phyloP scores from a whole-genome alignment of 2,797 vertebrate species.

The Alectoris magna region DNA sequence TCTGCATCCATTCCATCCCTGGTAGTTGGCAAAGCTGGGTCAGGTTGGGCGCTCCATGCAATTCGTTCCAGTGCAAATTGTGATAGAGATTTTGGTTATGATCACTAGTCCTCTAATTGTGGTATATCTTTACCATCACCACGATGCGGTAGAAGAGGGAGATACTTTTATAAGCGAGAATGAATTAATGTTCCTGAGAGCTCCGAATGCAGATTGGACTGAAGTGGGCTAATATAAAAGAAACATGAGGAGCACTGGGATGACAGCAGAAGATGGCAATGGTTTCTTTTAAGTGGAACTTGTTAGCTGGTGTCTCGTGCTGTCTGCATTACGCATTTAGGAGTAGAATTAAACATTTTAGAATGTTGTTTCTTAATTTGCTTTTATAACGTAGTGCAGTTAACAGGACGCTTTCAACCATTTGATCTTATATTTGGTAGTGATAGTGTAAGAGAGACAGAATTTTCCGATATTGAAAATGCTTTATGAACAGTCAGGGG shows the following conservation, averaged over 20 bases:
- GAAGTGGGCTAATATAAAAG: constrained; percentile 35
- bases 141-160: not conserved
- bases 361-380: constrained; percentile 6
- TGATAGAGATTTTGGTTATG: not conserved
- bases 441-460: not conserved
- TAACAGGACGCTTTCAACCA: not conserved
- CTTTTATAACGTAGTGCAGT: not conserved
- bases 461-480: not conserved
- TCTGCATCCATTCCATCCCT: not conserved
- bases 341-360: not conserved
- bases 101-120: not conserved
- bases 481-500: not conserved
- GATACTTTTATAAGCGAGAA: constrained; percentile 6
- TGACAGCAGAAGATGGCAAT: constrained; percentile 20
- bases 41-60: not conserved
- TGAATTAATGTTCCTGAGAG: not conserved
- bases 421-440: not conserved
- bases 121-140: not conserved
- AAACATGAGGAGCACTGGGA: not conserved
- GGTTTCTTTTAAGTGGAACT: not conserved
- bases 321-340: not conserved
- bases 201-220: not conserved
- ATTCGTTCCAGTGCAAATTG: not conserved
- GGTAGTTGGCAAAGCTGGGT: not conserved
- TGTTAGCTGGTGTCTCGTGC: not conserved